Percentiles rank a stretch among this genome's conserved stretches.
Conservation (phyloP, 2,113 vertebrate species). For the Rallus limicola region DNA sequence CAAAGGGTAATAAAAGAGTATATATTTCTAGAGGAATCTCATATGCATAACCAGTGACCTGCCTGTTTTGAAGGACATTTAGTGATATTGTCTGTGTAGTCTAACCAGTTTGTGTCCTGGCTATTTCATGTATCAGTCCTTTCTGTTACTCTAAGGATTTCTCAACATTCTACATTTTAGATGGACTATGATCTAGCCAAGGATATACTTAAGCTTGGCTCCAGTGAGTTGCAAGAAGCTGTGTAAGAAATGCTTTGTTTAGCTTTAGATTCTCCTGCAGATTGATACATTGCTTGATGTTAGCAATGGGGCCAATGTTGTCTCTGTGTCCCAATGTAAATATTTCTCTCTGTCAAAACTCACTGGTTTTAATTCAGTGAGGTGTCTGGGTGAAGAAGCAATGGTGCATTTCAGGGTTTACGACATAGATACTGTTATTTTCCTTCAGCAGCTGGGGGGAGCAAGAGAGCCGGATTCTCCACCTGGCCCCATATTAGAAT, state of each 20-base stretch:
- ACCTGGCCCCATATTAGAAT: background rate
- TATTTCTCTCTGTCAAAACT: background rate
- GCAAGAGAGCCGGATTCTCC: conserved; percentile 22
- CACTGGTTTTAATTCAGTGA: background rate
- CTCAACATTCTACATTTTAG: background rate
- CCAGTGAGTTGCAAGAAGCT: background rate
- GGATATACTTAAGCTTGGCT: background rate
- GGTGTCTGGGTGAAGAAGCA: background rate
- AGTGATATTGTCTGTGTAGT: background rate
- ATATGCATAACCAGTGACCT: background rate
- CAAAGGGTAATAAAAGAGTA: background rate
- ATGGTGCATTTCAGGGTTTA: background rate
- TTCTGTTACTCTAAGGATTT: background rate
- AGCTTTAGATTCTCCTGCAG: background rate
- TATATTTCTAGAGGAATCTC: background rate
- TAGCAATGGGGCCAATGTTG: background rate
- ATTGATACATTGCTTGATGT: background rate
- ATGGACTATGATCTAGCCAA: background rate
- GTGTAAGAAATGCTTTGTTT: background rate
- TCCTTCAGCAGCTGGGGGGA: conserved; percentile 54
- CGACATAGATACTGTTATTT: background rate
- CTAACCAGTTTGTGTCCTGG: background rate
- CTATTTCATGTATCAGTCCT: background rate
- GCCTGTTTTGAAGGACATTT: background rate
- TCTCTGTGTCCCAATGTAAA: background rate